Evolutionary conservation across 2,797 vertebrate genomes (phyloP).

Genomic region (Halcyon chelicuti): DNA sequence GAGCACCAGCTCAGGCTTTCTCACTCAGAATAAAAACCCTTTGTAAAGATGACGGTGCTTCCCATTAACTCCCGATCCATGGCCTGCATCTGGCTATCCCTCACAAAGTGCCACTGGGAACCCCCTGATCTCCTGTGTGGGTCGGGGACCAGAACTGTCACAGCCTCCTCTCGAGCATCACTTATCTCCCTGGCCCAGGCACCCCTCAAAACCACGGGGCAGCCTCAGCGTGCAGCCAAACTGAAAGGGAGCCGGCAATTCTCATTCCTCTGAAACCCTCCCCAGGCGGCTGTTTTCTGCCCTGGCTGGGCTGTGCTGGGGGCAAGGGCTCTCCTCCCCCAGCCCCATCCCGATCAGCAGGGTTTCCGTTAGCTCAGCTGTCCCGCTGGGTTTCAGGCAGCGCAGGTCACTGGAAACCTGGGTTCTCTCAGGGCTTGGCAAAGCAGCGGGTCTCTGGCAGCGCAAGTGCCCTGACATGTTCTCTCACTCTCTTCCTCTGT

Average conservation of each 20-base stretch:
- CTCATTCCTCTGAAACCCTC: neutral
- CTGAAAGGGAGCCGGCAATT: rapidly evolving
- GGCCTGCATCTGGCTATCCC: neutral
- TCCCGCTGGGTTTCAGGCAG: neutral
- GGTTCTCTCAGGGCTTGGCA: neutral
- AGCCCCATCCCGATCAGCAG: neutral
- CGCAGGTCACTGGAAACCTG: rapidly evolving
- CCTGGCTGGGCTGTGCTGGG: neutral
- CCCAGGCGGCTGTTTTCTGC: neutral
- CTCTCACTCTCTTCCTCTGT: neutral
- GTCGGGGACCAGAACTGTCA: neutral
- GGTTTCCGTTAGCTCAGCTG: neutral
- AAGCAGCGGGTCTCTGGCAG: neutral
- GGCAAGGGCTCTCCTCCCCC: neutral
- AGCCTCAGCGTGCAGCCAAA: neutral
- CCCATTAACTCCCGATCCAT: neutral
- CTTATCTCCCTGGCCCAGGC: neutral
- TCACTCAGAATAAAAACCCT: neutral
- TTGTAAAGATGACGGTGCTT: neutral
- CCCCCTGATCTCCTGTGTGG: neutral
- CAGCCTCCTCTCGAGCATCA: neutral
- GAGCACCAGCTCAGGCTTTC: neutral
- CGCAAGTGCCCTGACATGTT: neutral
- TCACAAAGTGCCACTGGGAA: neutral
- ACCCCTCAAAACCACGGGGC: rapidly evolving